Conservation (phyloP, 2,888 invertebrate genomes). For the Pachycephus smyrnensis region DNA sequence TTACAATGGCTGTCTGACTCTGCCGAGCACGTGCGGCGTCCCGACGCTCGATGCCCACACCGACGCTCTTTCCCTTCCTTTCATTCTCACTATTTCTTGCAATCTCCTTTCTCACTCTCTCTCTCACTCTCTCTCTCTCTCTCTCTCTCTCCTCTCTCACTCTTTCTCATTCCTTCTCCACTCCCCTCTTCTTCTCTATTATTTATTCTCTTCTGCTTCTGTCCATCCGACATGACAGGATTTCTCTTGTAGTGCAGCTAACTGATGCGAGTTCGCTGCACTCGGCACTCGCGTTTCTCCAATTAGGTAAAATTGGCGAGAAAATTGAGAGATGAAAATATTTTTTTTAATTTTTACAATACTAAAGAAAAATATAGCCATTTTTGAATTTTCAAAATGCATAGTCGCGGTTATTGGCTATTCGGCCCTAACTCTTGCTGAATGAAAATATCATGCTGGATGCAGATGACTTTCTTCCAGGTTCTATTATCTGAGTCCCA, state of each 20-base stretch:
- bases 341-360: too few relatives aligned
- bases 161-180: background rate
- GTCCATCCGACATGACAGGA: conserved; percentile 3
- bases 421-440: conserved; percentile 41
- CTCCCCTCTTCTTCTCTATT: background rate
- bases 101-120: background rate
- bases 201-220: background rate
- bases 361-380: background rate
- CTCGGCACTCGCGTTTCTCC: too few relatives aligned
- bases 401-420: conserved; percentile 12
- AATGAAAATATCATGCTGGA: conserved; percentile 62
- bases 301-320: background rate
- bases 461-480: conserved; percentile 63
- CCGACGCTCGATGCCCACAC: conserved; percentile 24
- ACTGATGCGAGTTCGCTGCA: background rate
- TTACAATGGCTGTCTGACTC: conserved; percentile 56
- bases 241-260: background rate
- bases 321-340: background rate
- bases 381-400: background rate
- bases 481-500: conserved; percentile 63
- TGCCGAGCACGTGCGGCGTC: conserved; percentile 36
- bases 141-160: background rate
- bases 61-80: background rate
- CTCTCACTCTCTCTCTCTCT: background rate
- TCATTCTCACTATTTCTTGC: background rate